phyloP scores from a whole-genome alignment of 53 echinoderm and acorn worm genomes.

The Antedon mediterranea region DNA sequence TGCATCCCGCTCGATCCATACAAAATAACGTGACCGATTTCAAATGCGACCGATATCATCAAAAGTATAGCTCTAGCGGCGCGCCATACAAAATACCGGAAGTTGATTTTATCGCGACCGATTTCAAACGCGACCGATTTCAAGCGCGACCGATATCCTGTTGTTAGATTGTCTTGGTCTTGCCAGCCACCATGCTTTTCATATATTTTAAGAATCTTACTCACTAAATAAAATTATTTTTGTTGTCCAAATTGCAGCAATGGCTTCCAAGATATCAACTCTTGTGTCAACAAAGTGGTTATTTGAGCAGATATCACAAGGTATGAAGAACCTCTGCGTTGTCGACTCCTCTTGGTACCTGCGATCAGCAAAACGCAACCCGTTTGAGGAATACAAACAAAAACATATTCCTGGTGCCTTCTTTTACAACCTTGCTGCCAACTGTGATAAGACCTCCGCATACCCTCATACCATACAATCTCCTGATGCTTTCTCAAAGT shows the following conservation, averaged over 20 bases:
- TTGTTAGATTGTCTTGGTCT: no score
- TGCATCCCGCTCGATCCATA: no score
- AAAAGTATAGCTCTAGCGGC: no score
- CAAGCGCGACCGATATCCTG: no score
- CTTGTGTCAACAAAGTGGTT: constrained; percentile 56
- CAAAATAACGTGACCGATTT: no score
- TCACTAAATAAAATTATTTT: neutral
- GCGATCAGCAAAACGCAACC: constrained; percentile 27
- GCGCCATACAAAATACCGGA: no score
- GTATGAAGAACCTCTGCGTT: constrained; percentile 30
- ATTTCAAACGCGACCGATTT: no score
- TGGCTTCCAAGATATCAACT: constrained; percentile 21
- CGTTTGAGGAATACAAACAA: constrained; percentile 34
- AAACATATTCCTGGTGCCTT: constrained; percentile 62
- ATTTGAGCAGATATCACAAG: constrained; percentile 40
- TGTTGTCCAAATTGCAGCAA: neutral
- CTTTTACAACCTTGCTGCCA: constrained; percentile 46
- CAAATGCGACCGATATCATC: no score
- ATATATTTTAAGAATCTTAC: no score
- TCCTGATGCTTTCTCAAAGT: constrained; percentile 44
- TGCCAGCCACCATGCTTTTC: no score
- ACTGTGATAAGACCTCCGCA: constrained; percentile 13
- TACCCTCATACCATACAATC: constrained; percentile 55
- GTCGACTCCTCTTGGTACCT: constrained; percentile 57
- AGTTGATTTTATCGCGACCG: no score